phyloP scores from a whole-genome alignment of 2,113 vertebrate genomes.

The Drymodes brunneopygia region DNA sequence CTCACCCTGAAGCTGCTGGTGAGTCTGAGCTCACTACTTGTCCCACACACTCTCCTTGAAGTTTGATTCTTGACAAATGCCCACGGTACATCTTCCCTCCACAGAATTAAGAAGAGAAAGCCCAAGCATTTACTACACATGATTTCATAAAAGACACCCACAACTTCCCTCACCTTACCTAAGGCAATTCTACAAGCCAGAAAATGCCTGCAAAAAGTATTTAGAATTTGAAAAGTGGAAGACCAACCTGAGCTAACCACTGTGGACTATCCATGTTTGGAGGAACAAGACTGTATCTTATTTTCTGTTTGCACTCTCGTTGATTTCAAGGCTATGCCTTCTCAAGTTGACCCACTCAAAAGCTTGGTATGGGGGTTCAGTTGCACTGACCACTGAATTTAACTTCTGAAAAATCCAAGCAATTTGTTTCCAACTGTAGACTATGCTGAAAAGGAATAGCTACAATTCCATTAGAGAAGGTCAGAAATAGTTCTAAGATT shows the following conservation, averaged over 20 bases:
- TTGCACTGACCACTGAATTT: background rate
- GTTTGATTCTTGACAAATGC: background rate
- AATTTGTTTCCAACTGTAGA: background rate
- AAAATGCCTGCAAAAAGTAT: background rate
- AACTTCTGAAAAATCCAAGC: background rate
- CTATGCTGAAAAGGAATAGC: background rate
- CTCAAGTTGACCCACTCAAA: background rate
- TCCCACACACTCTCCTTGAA: background rate
- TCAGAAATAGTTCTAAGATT: background rate
- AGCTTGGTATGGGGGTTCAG: background rate
- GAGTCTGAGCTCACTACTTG: background rate
- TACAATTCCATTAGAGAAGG: background rate
- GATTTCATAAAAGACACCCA: background rate
- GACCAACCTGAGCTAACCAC: background rate
- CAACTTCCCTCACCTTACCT: background rate
- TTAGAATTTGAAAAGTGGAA: background rate
- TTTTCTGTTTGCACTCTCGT: background rate
- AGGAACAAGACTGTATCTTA: background rate
- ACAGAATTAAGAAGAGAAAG: background rate
- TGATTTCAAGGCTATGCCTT: background rate
- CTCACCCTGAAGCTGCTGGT: background rate
- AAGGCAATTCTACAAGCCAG: background rate
- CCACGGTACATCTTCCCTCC: background rate
- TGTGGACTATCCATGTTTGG: background rate
- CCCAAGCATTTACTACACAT: background rate